Base-by-base conservation (phyloP, 92 coral and sea anemone genomes). In the Plumapathes pennacea region DNA sequence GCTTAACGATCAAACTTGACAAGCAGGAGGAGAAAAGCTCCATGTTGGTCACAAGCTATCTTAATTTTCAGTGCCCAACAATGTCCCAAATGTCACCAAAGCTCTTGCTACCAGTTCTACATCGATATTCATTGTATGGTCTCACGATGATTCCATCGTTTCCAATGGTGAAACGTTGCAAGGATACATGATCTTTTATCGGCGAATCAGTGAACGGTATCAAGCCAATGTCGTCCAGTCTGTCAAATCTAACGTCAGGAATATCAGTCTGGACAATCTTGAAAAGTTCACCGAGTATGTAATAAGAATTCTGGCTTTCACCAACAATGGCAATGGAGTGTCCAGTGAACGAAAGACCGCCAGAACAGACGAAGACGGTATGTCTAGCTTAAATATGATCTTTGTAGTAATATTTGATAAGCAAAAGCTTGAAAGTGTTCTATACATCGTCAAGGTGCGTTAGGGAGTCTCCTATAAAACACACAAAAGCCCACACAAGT, bases 351-450 rank as follows among this genome's bases (percentile, higher is more conserved):
- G 46, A 21, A 28, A 54, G 14, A 15, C 60, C 32, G 46, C 69
- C 23, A 20, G 8, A 45, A 82, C 89, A 0, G 58, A 70, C 39
- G 89, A 82, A 46, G 78, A 82, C 32, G 58, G 89, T 82, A 57
- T 31, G 84, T 48, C 13, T 50, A n/a, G n/a, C n/a, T n/a, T 20
- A 0, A 14, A n/a, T 26, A 1, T 1, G 23, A 25, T 20, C 0
- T 0, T 0, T n/a, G n/a, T n/a, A n/a, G n/a, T n/a, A n/a, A n/a
- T n/a, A n/a, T n/a, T n/a, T n/a, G n/a, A n/a, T n/a, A n/a, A n/a
- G n/a, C n/a, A n/a, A n/a, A n/a, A n/a, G n/a, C n/a, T n/a, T n/a
- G n/a, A n/a, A n/a, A n/a, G n/a, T n/a, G n/a, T n/a, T n/a, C n/a
- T n/a, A n/a, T n/a, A n/a, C n/a, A n/a, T n/a, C n/a, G n/a, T n/a